Conservation (phyloP, 1,140 invertebrate genomes). For the Neodiprion virginianus region DNA sequence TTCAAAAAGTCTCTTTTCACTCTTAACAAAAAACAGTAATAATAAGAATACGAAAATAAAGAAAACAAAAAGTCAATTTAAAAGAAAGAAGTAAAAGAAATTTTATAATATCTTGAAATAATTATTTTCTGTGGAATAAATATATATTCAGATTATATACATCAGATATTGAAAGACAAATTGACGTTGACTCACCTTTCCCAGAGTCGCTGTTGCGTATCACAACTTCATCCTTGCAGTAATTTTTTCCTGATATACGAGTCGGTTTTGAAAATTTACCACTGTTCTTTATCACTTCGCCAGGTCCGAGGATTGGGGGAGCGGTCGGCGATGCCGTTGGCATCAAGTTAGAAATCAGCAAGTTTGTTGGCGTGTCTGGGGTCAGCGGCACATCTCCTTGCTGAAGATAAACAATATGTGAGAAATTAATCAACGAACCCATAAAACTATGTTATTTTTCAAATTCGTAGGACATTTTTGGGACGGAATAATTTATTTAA, state of each 20-base stretch:
- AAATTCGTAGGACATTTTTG: too few relatives aligned
- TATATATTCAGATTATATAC: too few relatives aligned
- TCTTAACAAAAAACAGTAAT: neutral
- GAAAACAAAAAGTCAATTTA: too few relatives aligned
- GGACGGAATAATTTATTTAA: too few relatives aligned
- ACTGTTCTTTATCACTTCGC: slow-evolving; percentile 85
- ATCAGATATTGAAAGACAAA: too few relatives aligned
- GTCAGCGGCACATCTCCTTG: slow-evolving; percentile 38
- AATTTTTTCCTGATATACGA: slow-evolving; percentile 88
- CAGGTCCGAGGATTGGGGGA: slow-evolving; percentile 71
- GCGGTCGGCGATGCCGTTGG: slow-evolving; percentile 55
- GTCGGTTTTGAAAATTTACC: slow-evolving; percentile 89
- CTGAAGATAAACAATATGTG: slow-evolving; percentile 11
- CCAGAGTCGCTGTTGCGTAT: slow-evolving; percentile 93
- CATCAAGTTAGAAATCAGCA: slow-evolving; percentile 42
- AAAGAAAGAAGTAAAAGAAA: too few relatives aligned
- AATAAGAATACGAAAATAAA: too few relatives aligned
- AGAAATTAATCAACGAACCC: too few relatives aligned
- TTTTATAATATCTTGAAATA: too few relatives aligned
- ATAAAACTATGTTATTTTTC: too few relatives aligned
- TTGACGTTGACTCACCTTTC: slow-evolving; percentile 72
- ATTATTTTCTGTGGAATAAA: too few relatives aligned
- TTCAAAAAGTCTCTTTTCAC: slow-evolving; percentile 11
- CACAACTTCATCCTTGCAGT: slow-evolving; percentile 92
- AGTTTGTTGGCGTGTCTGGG: slow-evolving; percentile 50